Evolutionary conservation across 2,113 vertebrate species (phyloP), one percentile per base, ranked within the genome.

Genomic region (Plecturocebus donacophilus): DNA sequence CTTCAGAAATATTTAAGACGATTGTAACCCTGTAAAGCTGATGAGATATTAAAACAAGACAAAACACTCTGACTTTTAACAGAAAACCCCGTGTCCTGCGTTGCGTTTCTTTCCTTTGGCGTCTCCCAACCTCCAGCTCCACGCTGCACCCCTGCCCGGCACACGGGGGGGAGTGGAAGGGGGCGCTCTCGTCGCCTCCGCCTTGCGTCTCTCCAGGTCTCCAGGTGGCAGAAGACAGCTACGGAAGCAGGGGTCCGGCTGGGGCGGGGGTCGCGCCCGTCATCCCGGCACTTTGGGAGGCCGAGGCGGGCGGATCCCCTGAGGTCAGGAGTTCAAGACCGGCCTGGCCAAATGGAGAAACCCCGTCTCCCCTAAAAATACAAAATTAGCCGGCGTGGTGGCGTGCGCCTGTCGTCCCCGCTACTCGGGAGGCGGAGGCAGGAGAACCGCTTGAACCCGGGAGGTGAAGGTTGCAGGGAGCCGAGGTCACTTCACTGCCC

Each of bases 1-100:
- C 98, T 98, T 98, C 98, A 99, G 98, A 99, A 97, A 99, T 99
- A 99, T 99, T 99, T 99, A 99, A 99, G 97, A 98, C 98, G 97
- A 98, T 98, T 99, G 99, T 99, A 99, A 99, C 98, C 98, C 96
- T 99, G 98, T 98, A 98, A 99, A 99, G 98, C 98, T 98, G 98
- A 98, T 98, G 98, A 98, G 97, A 98, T 99, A 99, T 99, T 99
- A 99, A 99, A 99, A 94, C 90, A 66, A 86, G 85, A 96, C 97
- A 91, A 97, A 96, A 93, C 79, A 58, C 54, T 68, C 66, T 86
- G 86, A 68, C 93, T 85, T 96, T 71, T 77, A 97, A 90, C 61
- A 95, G 66, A 93, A 52, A 30, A 56, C 0, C 5, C 9, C 6
- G 54, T 3, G 17, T 82, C 52, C 77, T 8, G 42, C 42, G 16